Conservation (phyloP, 2,888 invertebrate genomes). For the Papilio elwesi region DNA sequence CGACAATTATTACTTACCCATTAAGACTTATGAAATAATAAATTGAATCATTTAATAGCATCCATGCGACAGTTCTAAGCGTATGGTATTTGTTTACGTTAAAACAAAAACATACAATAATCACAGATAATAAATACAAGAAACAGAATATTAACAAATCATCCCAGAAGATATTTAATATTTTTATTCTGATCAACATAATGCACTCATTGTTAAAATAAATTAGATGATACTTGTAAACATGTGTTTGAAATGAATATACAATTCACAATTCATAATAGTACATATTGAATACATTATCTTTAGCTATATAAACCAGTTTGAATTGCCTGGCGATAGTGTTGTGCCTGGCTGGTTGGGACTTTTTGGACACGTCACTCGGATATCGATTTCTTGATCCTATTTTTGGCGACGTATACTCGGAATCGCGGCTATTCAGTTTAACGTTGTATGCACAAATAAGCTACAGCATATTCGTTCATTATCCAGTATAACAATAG, state of each 20-base stretch:
- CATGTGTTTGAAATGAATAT: not conserved
- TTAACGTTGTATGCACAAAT: slow-evolving; percentile 12
- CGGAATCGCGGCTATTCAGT: slow-evolving; percentile 31
- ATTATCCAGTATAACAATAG: not conserved
- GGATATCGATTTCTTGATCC: slow-evolving; percentile 39
- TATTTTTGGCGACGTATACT: slow-evolving; percentile 34
- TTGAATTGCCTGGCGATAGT: slow-evolving; percentile 21
- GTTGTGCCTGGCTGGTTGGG: slow-evolving; percentile 34
- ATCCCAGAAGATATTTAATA: too few relatives aligned
- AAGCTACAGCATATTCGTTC: not conserved
- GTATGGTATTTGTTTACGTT: too few relatives aligned
- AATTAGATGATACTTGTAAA: not conserved
- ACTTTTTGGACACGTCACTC: slow-evolving; percentile 37
- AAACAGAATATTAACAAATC: too few relatives aligned
- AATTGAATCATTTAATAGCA: too few relatives aligned
- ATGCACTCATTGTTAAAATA: not conserved
- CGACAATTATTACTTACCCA: too few relatives aligned
- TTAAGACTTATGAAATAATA: too few relatives aligned
- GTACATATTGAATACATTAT: slow-evolving; percentile 24
- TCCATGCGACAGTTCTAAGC: too few relatives aligned
- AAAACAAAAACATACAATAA: too few relatives aligned
- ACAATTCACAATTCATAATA: not conserved
- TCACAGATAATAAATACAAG: too few relatives aligned
- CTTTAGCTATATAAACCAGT: slow-evolving; percentile 37
- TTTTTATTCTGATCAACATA: too few relatives aligned